Evolutionary conservation across 1,140 invertebrate species (phyloP), one percentile per base, ranked within the genome.

Genomic region (Drosophila novamexicana): DNA sequence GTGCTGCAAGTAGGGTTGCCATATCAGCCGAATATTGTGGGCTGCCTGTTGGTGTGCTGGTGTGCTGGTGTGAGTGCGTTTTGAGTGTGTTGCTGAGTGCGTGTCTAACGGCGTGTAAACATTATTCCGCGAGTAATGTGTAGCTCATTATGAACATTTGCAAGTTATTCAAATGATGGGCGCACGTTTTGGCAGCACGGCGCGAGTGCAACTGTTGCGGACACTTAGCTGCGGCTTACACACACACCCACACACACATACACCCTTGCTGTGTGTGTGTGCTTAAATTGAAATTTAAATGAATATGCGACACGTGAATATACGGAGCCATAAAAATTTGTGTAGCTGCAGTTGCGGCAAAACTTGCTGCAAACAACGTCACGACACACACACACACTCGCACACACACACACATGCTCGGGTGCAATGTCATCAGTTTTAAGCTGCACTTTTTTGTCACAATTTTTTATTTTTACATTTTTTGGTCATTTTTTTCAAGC

Each of bases 281-380:
- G 40, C 56, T 79, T 63, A 79, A 82, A 83, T 83, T 79, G 57
- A 82, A 82, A 82, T 82, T 82, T 67, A 83, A 79, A 84, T 82
- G 76, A 79, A 82, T 79, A 61, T 83, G 61, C 56, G 39, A 53
- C 54, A 58, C 65, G 54, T 44, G 47, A 49, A 58, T 36, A 37
- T 45, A 47, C 29, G 39, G n/a, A 49, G 29, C 54, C 50, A 57
- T 57, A 71, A 42, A 71, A 66, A 65, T 50, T 34, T 42, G 57
- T 22, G 44, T 57, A 8, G 61, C 37, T 54, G 59, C 57, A 69
- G 32, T 70, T 64, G 40, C 61, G 37, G 34, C 69, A 66, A 66
- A 58, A 37, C 54, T 67, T 67, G 63, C 69, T 53, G 67, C 52
- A 57, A 53, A 65, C 52, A 64, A 49, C 44, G 7, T 14, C 2